A percentile compares a stretch with the other conserved stretches of the same genome.
These are phyloP conservation scores for Ophiothrix spiculata DNA, from an alignment of 35 echinoderm and acorn worm species.

Conservation along the genomic window DNA sequence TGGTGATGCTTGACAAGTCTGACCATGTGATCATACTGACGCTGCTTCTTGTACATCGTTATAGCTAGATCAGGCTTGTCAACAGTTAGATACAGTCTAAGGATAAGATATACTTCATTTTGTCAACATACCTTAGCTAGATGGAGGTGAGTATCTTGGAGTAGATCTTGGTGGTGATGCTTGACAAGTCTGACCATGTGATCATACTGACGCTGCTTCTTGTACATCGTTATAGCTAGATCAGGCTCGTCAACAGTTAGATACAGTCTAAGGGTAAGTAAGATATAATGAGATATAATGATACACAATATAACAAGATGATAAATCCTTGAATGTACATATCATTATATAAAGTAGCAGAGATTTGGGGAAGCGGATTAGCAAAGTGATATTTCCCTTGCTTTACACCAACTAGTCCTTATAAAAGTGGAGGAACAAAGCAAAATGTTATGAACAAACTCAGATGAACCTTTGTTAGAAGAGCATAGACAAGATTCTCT, in stretches of 20 bases:
- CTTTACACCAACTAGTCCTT: no score
- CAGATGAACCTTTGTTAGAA: no score
- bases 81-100: slow-evolving; percentile 87
- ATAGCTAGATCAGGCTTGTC: slow-evolving; percentile 95
- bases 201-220: slow-evolving; percentile 97
- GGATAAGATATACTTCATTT: no score
- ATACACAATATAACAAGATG: no score
- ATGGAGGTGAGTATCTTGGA: slow-evolving; percentile 95
- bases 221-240: slow-evolving; percentile 98
- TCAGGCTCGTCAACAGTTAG: slow-evolving; percentile 91
- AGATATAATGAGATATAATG: no score
- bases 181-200: slow-evolving; percentile 96
- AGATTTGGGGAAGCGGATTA: no score
- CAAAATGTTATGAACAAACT: no score
- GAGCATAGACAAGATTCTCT: no score
- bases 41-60: slow-evolving; percentile 99
- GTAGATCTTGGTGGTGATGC: slow-evolving; percentile 85
- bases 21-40: slow-evolving; percentile 97
- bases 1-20: slow-evolving; percentile 94
- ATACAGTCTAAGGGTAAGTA: slow-evolving; percentile 56
- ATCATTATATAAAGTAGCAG: no score
- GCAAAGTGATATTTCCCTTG: no score
- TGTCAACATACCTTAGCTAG: slow-evolving; percentile 94
- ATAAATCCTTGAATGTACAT: no score
- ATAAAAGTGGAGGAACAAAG: no score